Conservation (phyloP, 2,113 vertebrate species). For the Sphyrna mokarran region DNA sequence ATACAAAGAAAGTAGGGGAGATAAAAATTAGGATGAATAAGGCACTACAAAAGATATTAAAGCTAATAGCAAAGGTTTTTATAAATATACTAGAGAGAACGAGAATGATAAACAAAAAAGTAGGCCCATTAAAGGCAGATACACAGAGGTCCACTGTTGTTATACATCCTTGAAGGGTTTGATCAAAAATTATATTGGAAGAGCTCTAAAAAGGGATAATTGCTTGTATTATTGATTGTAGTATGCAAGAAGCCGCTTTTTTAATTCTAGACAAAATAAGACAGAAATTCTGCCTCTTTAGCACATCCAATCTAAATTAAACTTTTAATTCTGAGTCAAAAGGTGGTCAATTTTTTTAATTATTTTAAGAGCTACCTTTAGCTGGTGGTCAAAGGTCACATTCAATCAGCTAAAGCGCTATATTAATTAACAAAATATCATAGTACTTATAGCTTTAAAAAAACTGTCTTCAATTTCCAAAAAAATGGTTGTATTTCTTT, state of each 20-base stretch:
- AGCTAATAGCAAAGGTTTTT: neutral
- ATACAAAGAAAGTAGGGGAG: neutral
- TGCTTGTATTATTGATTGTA: neutral
- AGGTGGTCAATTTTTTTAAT: constrained; percentile 16
- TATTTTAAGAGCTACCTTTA: constrained; percentile 11
- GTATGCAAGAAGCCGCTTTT: neutral
- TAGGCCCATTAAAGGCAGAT: neutral
- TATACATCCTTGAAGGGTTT: neutral
- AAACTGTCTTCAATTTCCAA: neutral
- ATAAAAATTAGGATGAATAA: neutral
- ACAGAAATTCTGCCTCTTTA: neutral
- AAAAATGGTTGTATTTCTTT: neutral
- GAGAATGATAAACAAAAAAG: neutral
- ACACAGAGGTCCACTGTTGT: neutral
- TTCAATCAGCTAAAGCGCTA: neutral
- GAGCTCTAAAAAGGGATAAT: neutral
- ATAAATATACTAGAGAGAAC: neutral
- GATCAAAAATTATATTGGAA: neutral
- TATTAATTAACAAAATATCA: neutral
- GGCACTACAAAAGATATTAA: neutral
- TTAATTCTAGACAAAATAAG: neutral
- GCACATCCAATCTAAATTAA: neutral
- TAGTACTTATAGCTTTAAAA: neutral
- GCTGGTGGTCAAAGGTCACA: neutral
- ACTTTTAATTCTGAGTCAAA: neutral